Conservation (phyloP, 2,113 vertebrate genomes). For the Passer montanus region DNA sequence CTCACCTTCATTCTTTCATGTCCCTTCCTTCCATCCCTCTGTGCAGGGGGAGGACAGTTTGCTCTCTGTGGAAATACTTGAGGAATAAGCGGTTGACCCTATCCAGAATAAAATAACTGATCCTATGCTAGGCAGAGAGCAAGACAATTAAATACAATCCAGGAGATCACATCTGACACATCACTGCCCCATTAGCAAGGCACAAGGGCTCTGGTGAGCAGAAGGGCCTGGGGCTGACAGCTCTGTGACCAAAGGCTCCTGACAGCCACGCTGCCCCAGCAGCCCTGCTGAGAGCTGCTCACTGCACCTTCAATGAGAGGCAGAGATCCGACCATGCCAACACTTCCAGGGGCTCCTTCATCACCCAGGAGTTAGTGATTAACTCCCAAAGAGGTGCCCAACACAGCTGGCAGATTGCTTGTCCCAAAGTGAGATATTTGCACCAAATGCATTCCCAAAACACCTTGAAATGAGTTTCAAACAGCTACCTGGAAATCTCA, state of each 20-base stretch:
- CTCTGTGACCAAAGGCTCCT: rapidly evolving
- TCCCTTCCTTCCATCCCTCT: not conserved
- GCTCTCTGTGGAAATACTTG: not conserved
- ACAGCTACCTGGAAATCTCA: not conserved
- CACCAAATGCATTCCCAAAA: not conserved
- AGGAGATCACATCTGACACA: not conserved
- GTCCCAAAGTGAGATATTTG: not conserved
- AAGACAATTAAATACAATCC: not conserved
- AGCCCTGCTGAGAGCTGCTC: not conserved
- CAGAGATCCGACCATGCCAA: not conserved
- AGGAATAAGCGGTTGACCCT: not conserved
- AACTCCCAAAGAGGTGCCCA: not conserved
- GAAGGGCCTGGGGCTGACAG: not conserved
- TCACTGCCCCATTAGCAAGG: not conserved
- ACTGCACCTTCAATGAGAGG: not conserved
- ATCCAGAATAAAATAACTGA: not conserved
- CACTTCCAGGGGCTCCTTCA: not conserved
- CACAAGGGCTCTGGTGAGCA: not conserved
- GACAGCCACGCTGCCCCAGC: not conserved
- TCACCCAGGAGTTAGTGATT: not conserved
- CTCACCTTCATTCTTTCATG: not conserved
- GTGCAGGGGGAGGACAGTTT: not conserved
- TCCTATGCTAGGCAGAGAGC: not conserved
- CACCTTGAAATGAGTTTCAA: not conserved
- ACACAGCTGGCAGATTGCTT: rapidly evolving